Percentiles rank a stretch among this genome's conserved stretches.
These are phyloP conservation scores for Ceraclea dissimilis DNA, from an alignment of 2,888 invertebrate genomes.

Conservation along the genomic window DNA sequence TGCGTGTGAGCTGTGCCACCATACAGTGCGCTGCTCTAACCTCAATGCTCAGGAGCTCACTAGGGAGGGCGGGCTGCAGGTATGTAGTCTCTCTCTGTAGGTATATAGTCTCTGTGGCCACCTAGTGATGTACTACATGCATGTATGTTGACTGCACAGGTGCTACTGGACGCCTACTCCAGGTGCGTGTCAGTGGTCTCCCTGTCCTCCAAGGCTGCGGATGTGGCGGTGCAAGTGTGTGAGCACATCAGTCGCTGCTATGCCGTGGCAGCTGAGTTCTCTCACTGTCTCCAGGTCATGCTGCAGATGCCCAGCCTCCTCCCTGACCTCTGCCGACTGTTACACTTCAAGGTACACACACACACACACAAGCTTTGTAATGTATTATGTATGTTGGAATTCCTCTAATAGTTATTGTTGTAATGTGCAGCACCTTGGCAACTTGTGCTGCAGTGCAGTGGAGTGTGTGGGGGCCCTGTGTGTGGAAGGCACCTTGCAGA, in stretches of 20 bases:
- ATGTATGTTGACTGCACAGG: slow-evolving; percentile 33
- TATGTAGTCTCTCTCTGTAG: slow-evolving; percentile 53
- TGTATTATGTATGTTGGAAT: background rate
- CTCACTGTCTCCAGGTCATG: slow-evolving; percentile 79
- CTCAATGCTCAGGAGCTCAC: slow-evolving; percentile 96
- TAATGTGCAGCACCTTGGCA: slow-evolving; percentile 62
- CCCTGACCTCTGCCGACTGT: slow-evolving; percentile 75
- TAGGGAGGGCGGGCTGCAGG: slow-evolving; percentile 86
- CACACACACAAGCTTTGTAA: too few species aligned
- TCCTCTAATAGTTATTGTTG: background rate
- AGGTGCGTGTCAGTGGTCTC: slow-evolving; percentile 90
- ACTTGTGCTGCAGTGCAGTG: slow-evolving; percentile 78
- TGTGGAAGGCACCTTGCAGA: slow-evolving; percentile 78
- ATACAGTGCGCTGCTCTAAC: slow-evolving; percentile 93
- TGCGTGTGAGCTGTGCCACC: slow-evolving; percentile 90
- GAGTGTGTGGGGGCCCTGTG: slow-evolving; percentile 85
- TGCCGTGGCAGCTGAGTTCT: slow-evolving; percentile 92
- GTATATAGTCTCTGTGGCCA: slow-evolving; percentile 33
- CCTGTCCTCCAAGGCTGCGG: slow-evolving; percentile 65
- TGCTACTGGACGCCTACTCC: slow-evolving; percentile 82
- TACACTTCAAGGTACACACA: slow-evolving; percentile 80
- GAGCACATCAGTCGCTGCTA: slow-evolving; percentile 86
- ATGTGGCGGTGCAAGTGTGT: slow-evolving; percentile 85
- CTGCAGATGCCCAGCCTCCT: slow-evolving; percentile 83
- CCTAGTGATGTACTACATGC: background rate